phyloP scores from a whole-genome alignment of 35 echinoderm and acorn worm species.

The Acanthaster planci region DNA sequence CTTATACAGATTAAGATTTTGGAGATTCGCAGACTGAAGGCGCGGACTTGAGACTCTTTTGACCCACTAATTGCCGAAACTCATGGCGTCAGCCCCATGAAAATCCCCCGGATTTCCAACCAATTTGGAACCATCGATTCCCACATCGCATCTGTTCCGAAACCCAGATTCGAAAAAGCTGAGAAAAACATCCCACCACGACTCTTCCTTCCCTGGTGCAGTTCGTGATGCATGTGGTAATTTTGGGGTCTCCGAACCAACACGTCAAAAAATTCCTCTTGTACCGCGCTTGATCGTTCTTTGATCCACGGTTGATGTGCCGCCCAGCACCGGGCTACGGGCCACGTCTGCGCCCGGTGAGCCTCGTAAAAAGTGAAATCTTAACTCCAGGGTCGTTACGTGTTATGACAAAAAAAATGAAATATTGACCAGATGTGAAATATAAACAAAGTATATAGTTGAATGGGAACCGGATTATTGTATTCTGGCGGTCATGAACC shows the following conservation, averaged over 20 bases:
- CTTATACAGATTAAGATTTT: too few species aligned
- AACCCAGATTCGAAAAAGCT: not conserved
- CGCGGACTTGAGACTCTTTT: slow-evolving; percentile 3
- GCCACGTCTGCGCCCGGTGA: not conserved
- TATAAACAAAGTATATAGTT: not conserved
- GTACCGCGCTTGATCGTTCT: slow-evolving; percentile 3
- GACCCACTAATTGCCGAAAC: slow-evolving; percentile 1
- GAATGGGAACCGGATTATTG: not conserved
- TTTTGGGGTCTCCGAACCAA: not conserved
- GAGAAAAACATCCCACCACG: slow-evolving; percentile 8
- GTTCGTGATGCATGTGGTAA: not conserved
- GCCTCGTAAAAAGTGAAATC: slow-evolving; percentile 17
- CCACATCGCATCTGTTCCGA: slow-evolving; percentile 21
- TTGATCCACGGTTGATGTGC: slow-evolving; percentile 11
- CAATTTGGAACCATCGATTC: slow-evolving; percentile 16
- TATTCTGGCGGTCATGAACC: slow-evolving; percentile 24
- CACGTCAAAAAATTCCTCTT: not conserved
- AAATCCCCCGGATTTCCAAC: not conserved
- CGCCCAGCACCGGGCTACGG: slow-evolving; percentile 3
- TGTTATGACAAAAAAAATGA: slow-evolving; percentile 17
- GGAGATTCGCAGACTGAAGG: too few species aligned
- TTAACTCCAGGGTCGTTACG: not conserved
- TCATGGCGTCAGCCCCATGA: not conserved
- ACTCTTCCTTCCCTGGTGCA: not conserved
- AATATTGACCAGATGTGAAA: slow-evolving; percentile 27